Base-by-base conservation (phyloP, 2,888 invertebrate species). In the Scaptomyza cyrtandrae region DNA sequence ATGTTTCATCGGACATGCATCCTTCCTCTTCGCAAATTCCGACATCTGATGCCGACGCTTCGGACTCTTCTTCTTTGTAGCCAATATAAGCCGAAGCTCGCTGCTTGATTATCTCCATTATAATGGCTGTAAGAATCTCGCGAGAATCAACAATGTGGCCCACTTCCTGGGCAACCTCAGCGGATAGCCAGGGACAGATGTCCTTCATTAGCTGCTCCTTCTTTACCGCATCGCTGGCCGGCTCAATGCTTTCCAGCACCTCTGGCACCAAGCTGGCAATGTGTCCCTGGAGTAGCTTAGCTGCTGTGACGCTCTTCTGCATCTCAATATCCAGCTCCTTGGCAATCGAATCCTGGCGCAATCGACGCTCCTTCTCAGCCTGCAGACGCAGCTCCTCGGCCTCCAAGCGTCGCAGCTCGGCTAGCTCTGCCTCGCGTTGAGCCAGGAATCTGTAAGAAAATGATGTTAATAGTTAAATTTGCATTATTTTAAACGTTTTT, bases 181-280 rank as follows among this genome's bases (percentile, higher is more conserved):
- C 94, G 93, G 96, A 95, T 77, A 98, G 93, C 98, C 97, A 98
- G 54, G 97, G 97, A 94, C 90, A 91, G 19, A 92, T 74, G n/a
- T 88, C 90, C 59, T 97, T 94, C 93, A 97, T 96, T 58, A 95
- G 95, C 80, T 96, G 95, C 86, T 90, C 90, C 59, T 90, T 90
- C 69, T 91, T 90, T 0, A 89, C 89, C 6, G 90, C 91, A 78
- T 92, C 91, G 14, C 90, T 89, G 55, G 91, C 89, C 9, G 92
- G 91, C 71, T 92, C 92, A 45, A 98, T 94, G 56, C 95, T 96
- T 82, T 96, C 96, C 78, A 98, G 94, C 76, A 97, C 97, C 54
- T 95, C 94, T 14, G 98, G 98, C 88, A 98, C 94, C 88, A 98
- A 93, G 91, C 97, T 96, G 27, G 96, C 96, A 90, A 98, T 95